These are phyloP conservation scores for Trididemnum nubilum DNA, from an alignment of 23 tunicate species.

Conservation along the genomic window DNA sequence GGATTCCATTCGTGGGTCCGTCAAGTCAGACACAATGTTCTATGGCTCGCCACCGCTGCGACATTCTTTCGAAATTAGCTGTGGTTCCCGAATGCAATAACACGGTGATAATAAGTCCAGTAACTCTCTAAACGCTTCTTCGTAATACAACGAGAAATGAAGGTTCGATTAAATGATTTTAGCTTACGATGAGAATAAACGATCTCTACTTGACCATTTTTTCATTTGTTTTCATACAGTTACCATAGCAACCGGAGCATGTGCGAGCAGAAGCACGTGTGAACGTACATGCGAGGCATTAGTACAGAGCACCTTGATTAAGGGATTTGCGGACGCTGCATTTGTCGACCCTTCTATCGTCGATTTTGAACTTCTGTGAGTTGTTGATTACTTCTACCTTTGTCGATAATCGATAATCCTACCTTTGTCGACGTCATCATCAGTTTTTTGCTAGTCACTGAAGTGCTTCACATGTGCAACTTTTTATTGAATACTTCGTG, in stretches of 20 bases:
- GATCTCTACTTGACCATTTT: too few species aligned
- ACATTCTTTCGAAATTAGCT: background rate
- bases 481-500: background rate
- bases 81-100: background rate
- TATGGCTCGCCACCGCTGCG: background rate
- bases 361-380: background rate
- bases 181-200: too few species aligned
- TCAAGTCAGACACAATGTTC: background rate
- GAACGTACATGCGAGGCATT: background rate
- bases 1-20: background rate
- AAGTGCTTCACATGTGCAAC: too few species aligned
- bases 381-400: too few species aligned
- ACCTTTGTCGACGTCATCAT: too few species aligned
- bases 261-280: background rate
- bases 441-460: too few species aligned
- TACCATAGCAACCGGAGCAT: background rate
- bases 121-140: background rate
- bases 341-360: background rate
- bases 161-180: too few species aligned
- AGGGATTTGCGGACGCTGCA: background rate
- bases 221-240: background rate
- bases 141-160: background rate
- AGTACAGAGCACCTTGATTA: background rate
- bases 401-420: too few species aligned
- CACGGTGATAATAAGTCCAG: background rate